Conservation (phyloP, 2,888 invertebrate genomes). For the Agapostemon virescens region DNA sequence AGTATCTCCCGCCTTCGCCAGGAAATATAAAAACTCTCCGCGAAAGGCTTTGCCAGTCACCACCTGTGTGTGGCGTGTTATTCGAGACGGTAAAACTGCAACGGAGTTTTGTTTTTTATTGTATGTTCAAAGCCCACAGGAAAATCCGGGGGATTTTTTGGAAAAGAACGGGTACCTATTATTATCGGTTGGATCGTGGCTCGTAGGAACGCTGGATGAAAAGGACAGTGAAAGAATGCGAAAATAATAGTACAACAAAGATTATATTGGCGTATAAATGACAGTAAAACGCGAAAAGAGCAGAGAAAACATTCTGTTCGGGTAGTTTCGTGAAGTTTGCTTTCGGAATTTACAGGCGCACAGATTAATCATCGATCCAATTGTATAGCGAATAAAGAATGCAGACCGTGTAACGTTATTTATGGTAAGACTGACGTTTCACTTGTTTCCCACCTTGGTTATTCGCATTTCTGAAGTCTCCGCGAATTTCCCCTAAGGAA, state of each 20-base stretch:
- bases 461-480: background rate
- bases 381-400: background rate
- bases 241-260: background rate
- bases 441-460: background rate
- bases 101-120: constrained; percentile 24
- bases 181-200: background rate
- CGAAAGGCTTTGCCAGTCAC: constrained; percentile 23
- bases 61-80: constrained; percentile 34
- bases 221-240: background rate
- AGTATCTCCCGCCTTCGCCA: background rate
- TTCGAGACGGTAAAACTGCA: constrained; percentile 32
- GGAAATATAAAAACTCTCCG: constrained; percentile 28
- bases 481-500: constrained; percentile 1
- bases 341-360: background rate
- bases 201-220: background rate
- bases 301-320: background rate
- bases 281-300: background rate
- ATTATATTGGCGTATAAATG: background rate
- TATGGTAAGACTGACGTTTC: constrained; percentile 19
- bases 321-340: background rate
- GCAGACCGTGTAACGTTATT: constrained; percentile 15
- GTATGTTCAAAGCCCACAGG: background rate
- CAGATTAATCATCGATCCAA: background rate
- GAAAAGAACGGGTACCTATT: background rate
- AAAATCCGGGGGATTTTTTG: constrained; percentile 2